Conservation (phyloP, 2,113 vertebrate species). For the Orientallactaga bullata region DNA sequence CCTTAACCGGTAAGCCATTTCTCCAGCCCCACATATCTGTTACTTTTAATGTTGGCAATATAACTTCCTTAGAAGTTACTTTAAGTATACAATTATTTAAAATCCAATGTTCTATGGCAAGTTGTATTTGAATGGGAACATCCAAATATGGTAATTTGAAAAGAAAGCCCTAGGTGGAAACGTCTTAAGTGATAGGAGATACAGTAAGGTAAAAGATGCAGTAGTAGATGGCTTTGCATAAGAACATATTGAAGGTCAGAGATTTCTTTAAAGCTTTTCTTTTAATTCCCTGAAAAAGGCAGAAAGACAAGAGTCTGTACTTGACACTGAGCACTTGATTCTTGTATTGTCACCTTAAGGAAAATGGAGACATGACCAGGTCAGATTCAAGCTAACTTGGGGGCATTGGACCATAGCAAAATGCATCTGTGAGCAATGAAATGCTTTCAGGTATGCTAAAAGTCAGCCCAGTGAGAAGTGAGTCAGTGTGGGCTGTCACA, state of each 20-base stretch:
- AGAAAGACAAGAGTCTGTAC: conserved; percentile 78
- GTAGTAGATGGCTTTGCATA: conserved; percentile 72
- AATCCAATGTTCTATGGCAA: conserved; percentile 8
- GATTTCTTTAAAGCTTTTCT: conserved; percentile 66
- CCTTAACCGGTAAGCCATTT: no score
- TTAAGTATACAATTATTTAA: conserved; percentile 60
- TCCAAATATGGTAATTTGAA: conserved; percentile 42
- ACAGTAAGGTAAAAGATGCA: conserved; percentile 17
- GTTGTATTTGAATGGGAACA: conserved; percentile 46
- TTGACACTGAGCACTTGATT: conserved; percentile 80
- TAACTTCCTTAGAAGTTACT: conserved; percentile 50
- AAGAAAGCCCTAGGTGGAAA: conserved; percentile 68
- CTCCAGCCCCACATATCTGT: neutral
- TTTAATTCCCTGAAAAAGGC: conserved; percentile 66
- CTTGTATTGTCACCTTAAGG: conserved; percentile 84
- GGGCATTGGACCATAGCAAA: conserved; percentile 82
- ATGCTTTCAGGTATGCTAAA: conserved; percentile 87
- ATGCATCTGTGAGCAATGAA: conserved; percentile 80
- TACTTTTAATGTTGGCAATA: conserved; percentile 26
- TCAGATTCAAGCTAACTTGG: conserved; percentile 80
- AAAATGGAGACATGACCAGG: conserved; percentile 83
- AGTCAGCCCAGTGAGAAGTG: conserved; percentile 83
- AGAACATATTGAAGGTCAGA: conserved; percentile 73
- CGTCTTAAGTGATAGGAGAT: conserved; percentile 34
- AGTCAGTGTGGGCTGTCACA: conserved; percentile 69